Conservation (phyloP, 1,140 invertebrate species). For the Sarcophaga bullata region DNA sequence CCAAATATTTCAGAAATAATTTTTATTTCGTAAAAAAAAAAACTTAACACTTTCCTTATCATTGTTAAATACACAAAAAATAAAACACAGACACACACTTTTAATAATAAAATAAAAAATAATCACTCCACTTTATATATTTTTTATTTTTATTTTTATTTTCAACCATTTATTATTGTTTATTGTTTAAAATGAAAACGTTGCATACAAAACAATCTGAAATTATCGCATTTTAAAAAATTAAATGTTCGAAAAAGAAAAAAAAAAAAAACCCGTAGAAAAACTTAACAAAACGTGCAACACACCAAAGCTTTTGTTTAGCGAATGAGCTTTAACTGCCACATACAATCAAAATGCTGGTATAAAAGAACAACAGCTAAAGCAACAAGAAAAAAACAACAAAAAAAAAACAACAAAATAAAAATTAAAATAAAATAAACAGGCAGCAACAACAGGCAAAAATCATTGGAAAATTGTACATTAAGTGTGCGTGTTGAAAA, state of each 20-base stretch:
- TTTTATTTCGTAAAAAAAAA: not conserved
- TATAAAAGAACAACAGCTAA: not conserved
- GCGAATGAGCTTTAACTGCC: not conserved
- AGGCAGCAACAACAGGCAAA: too few species aligned
- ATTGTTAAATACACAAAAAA: not conserved
- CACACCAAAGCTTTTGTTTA: not conserved
- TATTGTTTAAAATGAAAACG: not conserved
- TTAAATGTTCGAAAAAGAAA: too few species aligned
- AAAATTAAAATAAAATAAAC: too few species aligned
- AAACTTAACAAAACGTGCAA: not conserved
- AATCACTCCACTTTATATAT: too few species aligned
- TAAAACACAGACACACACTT: not conserved
- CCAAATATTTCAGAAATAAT: slow-evolving; percentile 22
- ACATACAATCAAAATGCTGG: not conserved
- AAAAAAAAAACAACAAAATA: too few species aligned
- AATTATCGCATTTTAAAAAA: slow-evolving; percentile 12
- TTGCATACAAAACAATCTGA: not conserved
- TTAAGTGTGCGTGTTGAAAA: slow-evolving; percentile 31
- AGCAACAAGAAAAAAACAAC: too few species aligned
- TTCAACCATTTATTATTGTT: too few species aligned
- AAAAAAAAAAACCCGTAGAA: not conserved
- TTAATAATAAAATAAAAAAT: not conserved
- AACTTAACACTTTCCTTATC: slow-evolving; percentile 19
- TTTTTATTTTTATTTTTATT: too few species aligned
- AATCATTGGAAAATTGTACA: too few species aligned